phyloP scores from a whole-genome alignment of 2,797 vertebrate species.

The Sebastes trivittatus region DNA sequence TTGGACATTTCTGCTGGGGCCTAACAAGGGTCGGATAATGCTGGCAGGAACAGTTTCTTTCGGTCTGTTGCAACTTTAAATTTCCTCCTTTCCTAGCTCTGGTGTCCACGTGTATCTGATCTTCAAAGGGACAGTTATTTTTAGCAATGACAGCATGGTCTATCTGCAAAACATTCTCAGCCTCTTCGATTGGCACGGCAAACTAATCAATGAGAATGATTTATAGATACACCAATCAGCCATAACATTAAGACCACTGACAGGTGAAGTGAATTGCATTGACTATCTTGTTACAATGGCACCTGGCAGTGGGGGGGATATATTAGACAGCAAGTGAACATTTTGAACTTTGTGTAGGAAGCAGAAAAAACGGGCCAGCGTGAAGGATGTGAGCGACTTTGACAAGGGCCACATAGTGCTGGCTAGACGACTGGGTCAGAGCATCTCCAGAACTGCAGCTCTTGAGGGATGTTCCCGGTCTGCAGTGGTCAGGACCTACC shows the following conservation, averaged over 20 bases:
- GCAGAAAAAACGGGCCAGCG: too few relatives aligned
- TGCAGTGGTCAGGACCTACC: too few relatives aligned
- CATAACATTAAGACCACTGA: too few relatives aligned
- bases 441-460: too few relatives aligned
- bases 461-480: too few relatives aligned
- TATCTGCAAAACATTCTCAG: neutral
- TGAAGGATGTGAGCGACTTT: too few relatives aligned
- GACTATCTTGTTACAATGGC: fast-evolving
- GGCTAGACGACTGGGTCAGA: too few relatives aligned
- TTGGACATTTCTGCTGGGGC: constrained; percentile 44
- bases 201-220: neutral
- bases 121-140: constrained; percentile 39
- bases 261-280: fast-evolving
- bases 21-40: neutral
- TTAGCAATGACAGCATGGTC: constrained; percentile 33
- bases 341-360: too few relatives aligned
- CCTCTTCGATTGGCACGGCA: neutral
- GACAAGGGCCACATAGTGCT: fast-evolving
- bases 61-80: neutral
- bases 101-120: constrained; percentile 35
- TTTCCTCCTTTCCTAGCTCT: neutral
- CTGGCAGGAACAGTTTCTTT: neutral
- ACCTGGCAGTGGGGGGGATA: too few relatives aligned
- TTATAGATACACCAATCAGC: neutral
- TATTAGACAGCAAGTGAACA: too few relatives aligned